Evolutionary conservation across 2,797 vertebrate genomes (phyloP).

Genomic region (Trachops cirrhosus): DNA sequence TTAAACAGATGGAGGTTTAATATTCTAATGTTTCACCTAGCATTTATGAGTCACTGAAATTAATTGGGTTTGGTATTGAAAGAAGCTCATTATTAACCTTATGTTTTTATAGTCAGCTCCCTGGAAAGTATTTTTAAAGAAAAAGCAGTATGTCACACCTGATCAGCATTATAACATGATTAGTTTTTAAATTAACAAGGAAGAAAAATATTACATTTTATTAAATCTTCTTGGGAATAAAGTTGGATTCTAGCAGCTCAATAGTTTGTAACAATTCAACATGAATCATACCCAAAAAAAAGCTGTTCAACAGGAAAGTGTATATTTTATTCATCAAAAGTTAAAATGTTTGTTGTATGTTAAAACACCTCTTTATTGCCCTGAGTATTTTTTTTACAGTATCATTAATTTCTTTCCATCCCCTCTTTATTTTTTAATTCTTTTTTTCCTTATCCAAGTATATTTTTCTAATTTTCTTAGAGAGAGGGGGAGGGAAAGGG

Average conservation of each 20-base stretch:
- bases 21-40: constrained; percentile 59
- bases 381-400: not conserved
- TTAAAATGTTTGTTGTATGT: constrained; percentile 25
- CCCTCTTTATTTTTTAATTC: not conserved
- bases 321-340: constrained; percentile 4
- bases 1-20: constrained; percentile 63
- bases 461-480: not conserved
- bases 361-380: not conserved
- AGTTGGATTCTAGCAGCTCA: constrained; percentile 27
- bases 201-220: constrained; percentile 39
- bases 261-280: constrained; percentile 5
- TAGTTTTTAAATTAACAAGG: constrained; percentile 61
- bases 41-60: constrained; percentile 69
- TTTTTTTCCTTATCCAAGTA: not conserved
- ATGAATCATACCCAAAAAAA: not conserved
- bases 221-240: constrained; percentile 43
- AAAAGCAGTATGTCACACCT: constrained; percentile 56
- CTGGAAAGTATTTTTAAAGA: constrained; percentile 58
- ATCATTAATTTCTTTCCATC: not conserved
- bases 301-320: not conserved
- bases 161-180: constrained; percentile 59
- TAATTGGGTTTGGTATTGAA: constrained; percentile 65
- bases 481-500: not conserved
- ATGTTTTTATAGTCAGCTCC: constrained; percentile 58
- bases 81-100: constrained; percentile 50